Conservation (phyloP, 2,888 invertebrate species). For the Dendrolimus houi region DNA sequence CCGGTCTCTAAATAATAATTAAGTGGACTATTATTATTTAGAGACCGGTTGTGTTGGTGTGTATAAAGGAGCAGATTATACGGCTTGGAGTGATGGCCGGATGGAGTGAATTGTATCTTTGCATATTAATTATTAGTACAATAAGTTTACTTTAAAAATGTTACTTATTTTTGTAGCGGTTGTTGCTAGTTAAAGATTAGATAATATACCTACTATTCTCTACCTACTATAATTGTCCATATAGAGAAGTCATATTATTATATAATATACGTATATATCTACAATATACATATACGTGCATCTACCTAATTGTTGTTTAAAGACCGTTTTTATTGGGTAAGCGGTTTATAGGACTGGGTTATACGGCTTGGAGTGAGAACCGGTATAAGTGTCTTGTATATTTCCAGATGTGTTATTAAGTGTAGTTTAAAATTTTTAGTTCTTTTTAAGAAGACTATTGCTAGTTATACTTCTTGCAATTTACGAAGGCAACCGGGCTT, state of each 20-base stretch:
- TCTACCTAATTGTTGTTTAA: constrained; percentile 1
- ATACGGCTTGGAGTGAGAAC: constrained; percentile 8
- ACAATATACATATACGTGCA: no score
- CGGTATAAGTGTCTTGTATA: neutral
- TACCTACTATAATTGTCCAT: no score
- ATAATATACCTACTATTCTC: no score
- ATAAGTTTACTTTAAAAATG: neutral
- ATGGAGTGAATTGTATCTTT: neutral
- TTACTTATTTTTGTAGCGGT: no score
- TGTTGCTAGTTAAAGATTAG: no score
- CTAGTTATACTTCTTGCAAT: no score
- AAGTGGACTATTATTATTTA: no score
- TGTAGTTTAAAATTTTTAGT: neutral
- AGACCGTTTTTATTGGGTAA: constrained; percentile 29
- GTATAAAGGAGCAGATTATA: constrained; percentile 22
- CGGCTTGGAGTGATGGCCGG: constrained; percentile 1
- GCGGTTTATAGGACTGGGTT: constrained; percentile 20
- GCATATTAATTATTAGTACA: neutral
- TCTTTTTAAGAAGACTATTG: no score
- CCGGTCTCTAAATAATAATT: no score
- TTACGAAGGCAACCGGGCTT: no score
- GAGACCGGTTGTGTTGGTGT: constrained; percentile 31
- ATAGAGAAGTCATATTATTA: no score
- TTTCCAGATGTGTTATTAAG: neutral
- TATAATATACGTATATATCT: no score